A percentile compares a stretch with the other conserved stretches of the same genome.
These are phyloP conservation scores for Phymastichus coffea DNA, from an alignment of 1,140 invertebrate species.

Conservation along the genomic window DNA sequence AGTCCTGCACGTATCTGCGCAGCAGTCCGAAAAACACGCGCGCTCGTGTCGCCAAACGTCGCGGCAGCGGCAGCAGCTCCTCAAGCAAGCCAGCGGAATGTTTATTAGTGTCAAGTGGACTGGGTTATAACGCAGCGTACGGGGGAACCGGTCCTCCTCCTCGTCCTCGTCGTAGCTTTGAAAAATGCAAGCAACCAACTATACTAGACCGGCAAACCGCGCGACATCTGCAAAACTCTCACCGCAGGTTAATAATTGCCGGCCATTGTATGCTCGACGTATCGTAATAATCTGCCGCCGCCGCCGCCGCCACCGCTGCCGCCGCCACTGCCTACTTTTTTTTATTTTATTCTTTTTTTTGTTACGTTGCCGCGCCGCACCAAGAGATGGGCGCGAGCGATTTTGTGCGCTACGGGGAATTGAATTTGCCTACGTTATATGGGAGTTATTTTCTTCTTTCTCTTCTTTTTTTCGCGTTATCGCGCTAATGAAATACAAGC, in stretches of 20 bases:
- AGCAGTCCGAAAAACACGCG: no score
- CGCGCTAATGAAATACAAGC: neutral
- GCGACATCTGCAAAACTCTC: slow-evolving; percentile 37
- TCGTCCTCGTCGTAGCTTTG: no score
- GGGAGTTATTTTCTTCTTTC: no score
- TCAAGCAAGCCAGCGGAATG: slow-evolving; percentile 34
- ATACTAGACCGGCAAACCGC: slow-evolving; percentile 34
- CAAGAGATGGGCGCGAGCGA: neutral
- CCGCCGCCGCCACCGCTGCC: slow-evolving; percentile 2
- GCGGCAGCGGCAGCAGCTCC: slow-evolving; percentile 21
- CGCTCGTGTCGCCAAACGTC: no score
- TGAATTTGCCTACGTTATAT: neutral
- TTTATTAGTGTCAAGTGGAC: slow-evolving; percentile 45
- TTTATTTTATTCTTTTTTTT: slow-evolving; percentile 4
- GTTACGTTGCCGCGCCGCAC: neutral
- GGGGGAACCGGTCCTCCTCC: neutral
- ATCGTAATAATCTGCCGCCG: slow-evolving; percentile 41
- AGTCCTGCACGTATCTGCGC: neutral
- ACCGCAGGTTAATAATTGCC: slow-evolving; percentile 44
- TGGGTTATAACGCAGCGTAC: slow-evolving; percentile 37
- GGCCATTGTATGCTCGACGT: slow-evolving; percentile 41
- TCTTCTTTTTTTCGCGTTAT: neutral
- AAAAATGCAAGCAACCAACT: no score
- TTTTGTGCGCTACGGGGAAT: neutral
- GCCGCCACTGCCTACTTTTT: neutral